Base-by-base conservation (phyloP, 2,888 invertebrate genomes). In the Oscheius sp. region DNA sequence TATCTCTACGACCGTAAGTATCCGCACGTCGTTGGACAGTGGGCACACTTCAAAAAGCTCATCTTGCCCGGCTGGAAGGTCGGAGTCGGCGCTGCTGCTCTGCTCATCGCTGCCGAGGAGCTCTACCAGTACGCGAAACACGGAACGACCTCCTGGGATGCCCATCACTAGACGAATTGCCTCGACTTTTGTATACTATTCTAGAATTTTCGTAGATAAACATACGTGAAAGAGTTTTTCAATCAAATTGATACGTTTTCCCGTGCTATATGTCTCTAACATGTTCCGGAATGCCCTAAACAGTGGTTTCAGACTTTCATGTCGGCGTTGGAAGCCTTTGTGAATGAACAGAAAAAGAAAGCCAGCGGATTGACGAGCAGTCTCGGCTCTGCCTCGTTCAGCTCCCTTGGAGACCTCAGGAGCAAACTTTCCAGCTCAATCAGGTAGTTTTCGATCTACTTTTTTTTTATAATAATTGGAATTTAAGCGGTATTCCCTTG, bases 291-390 rank as follows among this genome's bases (percentile, higher is more conserved):
- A 9, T 51, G 65, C n/a, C 29, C 57, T 21, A 13, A 33, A 63
- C 59, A 5, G 33, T 32, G 11, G 2, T 9, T 55, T 57, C 59
- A 58, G 57, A 70, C 72, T 71, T 50, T 7, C 55, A 87, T 87
- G 87, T 85, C 87, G 60, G 81, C 88, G 29, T 79, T 88, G 59
- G 85, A 86, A 55, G 86, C 87, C 62, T 88, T 88, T 78, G 87
- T 88, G 42, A 87, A 83, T 66, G 88, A 88, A 59, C 86, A 88
- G 70, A 85, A 87, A 72, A 85, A 82, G 74, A 88, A 88, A n/a
- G 10, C 73, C n/a, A 42, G 72, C 29, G 74, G 76, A 51, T 55
- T 76, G 51, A 63, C 70, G 2, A 65, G 70, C 35, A 62, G 75
- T 1, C 60, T 76, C 35, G 76, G 65, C 0, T 83, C 83, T 13